Base-by-base conservation (phyloP, 2,888 invertebrate genomes). In the Noctua comes region DNA sequence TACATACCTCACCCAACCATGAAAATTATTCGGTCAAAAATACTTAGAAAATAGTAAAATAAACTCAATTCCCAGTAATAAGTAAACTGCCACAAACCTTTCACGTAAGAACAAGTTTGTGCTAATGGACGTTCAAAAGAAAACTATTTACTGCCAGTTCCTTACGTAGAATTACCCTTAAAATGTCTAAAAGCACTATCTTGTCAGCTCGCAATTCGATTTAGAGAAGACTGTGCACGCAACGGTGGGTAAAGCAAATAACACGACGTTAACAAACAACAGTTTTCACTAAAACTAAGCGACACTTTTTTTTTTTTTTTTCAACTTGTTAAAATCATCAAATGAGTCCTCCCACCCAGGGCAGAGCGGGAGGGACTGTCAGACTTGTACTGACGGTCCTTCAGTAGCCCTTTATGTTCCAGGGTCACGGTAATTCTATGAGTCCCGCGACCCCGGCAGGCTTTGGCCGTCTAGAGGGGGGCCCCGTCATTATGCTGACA, bases 101-200 rank as follows among this genome's bases (percentile, higher is more conserved):
- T 80, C 57, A 27, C 43, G 62, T 72, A 62, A 36, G 36, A 62
- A 36, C n/a, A 70, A 69, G 31, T 79, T 80, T 54, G 51, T 80
- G 66, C 51, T 74, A 80, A 79, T 74, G 62, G 75, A 68, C 43
- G 59, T 10, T 73, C 31, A 43, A 59, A 36, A 70, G 66, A 71
- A 73, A 79, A 75, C 68, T 77, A 73, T 76, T 77, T 68, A 31
- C 77, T 43, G 65, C 11, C 73, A 54, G 77, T 76, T 70, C 54
- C 64, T 70, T 68, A 43, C 65, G 77, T 59, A 64, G 68, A 72
- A 68, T 66, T 71, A 76, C 66, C 75, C 73, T 71, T 76, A 73
- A 81, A 86, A 84, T 77, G 73, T 87, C 79, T 87, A 66, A 87
- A 77, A 87, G 79, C 87, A 84, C 77, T 77, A 77, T 77, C 81